Percentiles rank a stretch among this genome's conserved stretches.
Conservation (phyloP, 2,888 invertebrate species). For the Bedellia somnulentella region DNA sequence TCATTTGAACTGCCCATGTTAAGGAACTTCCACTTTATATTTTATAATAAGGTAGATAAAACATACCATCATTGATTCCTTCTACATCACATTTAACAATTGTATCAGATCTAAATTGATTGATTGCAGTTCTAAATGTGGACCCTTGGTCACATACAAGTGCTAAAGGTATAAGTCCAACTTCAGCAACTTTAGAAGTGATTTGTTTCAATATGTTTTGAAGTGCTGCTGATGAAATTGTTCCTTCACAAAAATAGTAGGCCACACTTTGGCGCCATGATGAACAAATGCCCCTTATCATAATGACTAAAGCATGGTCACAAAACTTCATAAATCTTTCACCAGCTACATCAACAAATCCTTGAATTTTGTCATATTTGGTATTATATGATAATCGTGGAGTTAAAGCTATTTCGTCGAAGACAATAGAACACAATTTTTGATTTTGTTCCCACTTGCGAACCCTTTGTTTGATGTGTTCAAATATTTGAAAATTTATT, state of each 20-base stretch:
- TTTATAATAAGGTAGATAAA: too few species aligned
- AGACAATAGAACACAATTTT: not conserved
- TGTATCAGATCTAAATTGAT: too few species aligned
- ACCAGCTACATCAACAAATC: not conserved
- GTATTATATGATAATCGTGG: not conserved
- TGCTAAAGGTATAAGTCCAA: too few species aligned
- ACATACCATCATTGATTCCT: too few species aligned
- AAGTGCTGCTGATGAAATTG: not conserved
- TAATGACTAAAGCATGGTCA: not conserved
- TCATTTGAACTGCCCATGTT: too few species aligned
- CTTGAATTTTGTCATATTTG: not conserved
- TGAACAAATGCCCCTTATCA: not conserved
- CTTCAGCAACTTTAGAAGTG: too few species aligned
- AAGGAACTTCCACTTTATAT: too few species aligned
- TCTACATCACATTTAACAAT: too few species aligned
- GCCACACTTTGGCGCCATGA: not conserved
- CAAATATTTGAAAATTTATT: not conserved
- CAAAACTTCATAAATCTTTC: not conserved
- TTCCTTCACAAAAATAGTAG: not conserved
- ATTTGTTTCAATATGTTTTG: too few species aligned
- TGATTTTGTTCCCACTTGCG: not conserved
- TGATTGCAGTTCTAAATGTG: too few species aligned
- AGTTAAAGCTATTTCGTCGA: not conserved
- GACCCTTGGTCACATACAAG: too few species aligned
- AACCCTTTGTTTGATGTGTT: not conserved